phyloP scores from a whole-genome alignment of 2,797 vertebrate genomes.

The Danio kyathit region DNA sequence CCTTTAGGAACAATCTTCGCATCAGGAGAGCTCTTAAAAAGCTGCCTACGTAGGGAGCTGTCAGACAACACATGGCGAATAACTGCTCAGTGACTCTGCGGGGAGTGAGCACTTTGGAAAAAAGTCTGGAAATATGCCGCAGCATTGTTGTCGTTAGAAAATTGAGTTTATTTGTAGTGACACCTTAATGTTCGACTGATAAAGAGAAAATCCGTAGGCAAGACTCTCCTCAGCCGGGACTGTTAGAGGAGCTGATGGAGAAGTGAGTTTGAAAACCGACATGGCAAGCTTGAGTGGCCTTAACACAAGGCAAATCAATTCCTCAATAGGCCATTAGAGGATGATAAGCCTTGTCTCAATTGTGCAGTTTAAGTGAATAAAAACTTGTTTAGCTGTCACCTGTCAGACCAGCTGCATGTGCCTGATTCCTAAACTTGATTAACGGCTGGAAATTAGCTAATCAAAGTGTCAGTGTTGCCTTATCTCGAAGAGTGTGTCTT shows the following conservation, averaged over 20 bases:
- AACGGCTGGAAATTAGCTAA: constrained; percentile 73
- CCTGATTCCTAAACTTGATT: constrained; percentile 62
- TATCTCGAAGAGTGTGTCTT: constrained; percentile 57
- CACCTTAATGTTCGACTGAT: constrained; percentile 8
- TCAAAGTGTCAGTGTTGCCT: constrained; percentile 54
- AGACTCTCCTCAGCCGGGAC: constrained; percentile 21
- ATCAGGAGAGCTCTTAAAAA: neutral
- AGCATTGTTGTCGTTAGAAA: neutral
- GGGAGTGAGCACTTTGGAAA: neutral
- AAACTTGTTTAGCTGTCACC: constrained; percentile 61
- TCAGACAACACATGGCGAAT: neutral
- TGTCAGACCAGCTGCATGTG: constrained; percentile 41
- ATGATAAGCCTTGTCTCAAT: constrained; percentile 63
- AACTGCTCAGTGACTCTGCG: neutral
- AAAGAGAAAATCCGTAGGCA: constrained; percentile 10
- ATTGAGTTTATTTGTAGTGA: constrained; percentile 16
- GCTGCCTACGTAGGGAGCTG: neutral
- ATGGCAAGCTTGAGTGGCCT: constrained; percentile 57
- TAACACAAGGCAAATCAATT: constrained; percentile 69
- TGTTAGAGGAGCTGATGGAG: constrained; percentile 22
- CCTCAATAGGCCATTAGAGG: constrained; percentile 70
- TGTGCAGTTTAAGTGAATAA: constrained; percentile 73
- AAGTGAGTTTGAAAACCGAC: constrained; percentile 49
- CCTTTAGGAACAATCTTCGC: neutral
- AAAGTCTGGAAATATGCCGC: neutral